phyloP scores from a whole-genome alignment of 2,113 vertebrate species.

The Mungos mungo region DNA sequence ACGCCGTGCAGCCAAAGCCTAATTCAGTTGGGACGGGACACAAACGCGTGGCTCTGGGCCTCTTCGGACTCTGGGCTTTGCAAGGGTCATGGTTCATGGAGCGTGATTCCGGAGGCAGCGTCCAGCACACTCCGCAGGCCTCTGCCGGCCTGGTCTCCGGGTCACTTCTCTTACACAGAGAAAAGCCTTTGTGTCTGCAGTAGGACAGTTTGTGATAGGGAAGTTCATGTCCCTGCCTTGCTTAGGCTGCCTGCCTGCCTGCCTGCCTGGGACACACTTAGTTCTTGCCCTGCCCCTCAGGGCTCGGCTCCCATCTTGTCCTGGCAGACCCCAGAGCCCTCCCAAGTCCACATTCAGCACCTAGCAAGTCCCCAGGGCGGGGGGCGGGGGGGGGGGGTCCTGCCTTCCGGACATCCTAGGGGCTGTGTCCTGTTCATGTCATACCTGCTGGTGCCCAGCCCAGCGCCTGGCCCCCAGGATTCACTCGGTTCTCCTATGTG shows the following conservation, averaged over 20 bases:
- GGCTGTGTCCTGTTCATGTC: not conserved
- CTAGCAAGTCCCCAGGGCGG: not conserved
- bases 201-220: too few species aligned
- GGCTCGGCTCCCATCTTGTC: not conserved
- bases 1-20: not conserved
- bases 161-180: not conserved
- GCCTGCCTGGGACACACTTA: too few species aligned
- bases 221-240: not conserved
- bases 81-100: not conserved
- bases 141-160: not conserved
- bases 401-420: not conserved
- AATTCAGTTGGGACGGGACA: not conserved
- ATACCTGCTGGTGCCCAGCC: not conserved
- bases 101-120: not conserved
- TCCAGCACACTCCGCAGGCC: accelerated
- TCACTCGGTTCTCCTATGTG: not conserved
- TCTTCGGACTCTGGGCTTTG: not conserved
- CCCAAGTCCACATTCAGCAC: not conserved
- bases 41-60: not conserved
- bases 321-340: not conserved
- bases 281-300: not conserved
- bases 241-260: too few species aligned
- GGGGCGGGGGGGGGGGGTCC: not conserved
- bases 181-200: not conserved
- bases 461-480: not conserved